Evolutionary conservation across 2,113 vertebrate species (phyloP), one percentile per base, ranked within the genome.

Genomic region (Isichthys henryi): DNA sequence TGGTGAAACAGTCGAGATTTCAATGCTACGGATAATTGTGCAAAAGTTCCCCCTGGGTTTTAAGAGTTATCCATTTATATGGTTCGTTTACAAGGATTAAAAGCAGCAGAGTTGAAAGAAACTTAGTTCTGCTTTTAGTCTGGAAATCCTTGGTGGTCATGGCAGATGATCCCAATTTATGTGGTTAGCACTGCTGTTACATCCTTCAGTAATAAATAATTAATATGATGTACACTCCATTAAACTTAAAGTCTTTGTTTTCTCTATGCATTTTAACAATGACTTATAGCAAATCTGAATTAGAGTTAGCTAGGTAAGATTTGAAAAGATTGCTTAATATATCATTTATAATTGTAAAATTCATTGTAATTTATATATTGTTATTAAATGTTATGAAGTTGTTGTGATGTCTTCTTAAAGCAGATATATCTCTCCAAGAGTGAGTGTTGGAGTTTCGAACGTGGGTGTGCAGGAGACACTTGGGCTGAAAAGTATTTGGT

Each of bases 31-130:
- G 85, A 87, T 87, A 87, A 87, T 87, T 87, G 85, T 87, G 50
- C 46, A 53, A 21, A 87, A 87, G 85, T 87, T 87, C 85, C 85
- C 85, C n/a, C 50, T 90, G 82, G 86, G 58, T 87, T 90, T 86
- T 62, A 90, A 90, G 62, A 58, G 85, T 87, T 90, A 87, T 86
- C 85, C 58, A 87, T 87, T 87, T 87, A 87, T 74, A 87, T 80
- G 62, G 62, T 77, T 87, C 46, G 58, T 90, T 90, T 87, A 90
- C 62, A 87, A 23, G 50, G 88, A 89, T 89, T 58, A 89, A 89
- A 87, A 62, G 77, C 50, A 84, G 27, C 35, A 45, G 77, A 84
- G 52, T 62, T 89, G 77, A 89, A 85, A 85, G 80, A 62, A 85
- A 85, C 53, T 83, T 83, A 82, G 88, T 62, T 84, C 83, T 84